Evolutionary conservation across 2,797 vertebrate genomes (phyloP), one percentile per base, ranked within the genome.

Genomic region (Enteromius afrohamiltoni): DNA sequence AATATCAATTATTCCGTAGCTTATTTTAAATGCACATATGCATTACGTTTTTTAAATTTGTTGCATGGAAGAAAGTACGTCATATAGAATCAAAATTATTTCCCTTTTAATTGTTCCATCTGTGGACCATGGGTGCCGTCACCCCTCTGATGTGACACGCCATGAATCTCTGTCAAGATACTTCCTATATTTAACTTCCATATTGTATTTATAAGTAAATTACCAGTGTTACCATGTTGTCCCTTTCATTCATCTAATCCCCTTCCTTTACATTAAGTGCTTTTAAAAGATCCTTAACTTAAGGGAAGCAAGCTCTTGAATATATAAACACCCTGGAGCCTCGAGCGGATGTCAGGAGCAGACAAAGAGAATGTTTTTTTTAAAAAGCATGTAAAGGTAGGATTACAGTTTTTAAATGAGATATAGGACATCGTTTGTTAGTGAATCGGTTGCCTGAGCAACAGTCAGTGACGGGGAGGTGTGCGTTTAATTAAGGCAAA

Each of bases 381-480:
- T 1, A 68, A 37, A 69, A 77, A 67, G 4, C 49, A 62, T 26
- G 60, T 60, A 60, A 58, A 53, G 29, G 23, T 55, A 67, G 77
- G 21, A 55, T 58, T 82, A 49, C 23, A 23, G n/a, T 65, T 74
- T 75, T 53, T 69, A 11, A 74, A 60, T 31, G 45, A 29, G 23
- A 19, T 70, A 51, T 47, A 40, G 42, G n/a, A 68, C 40, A 88
- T 87, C 71, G 37, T 34, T 79, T 87, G 82, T 87, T 82, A 83
- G 85, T 90, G 87, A 92, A 90, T 86, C 74, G 85, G 93, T 95
- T 94, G 89, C 94, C 92, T 88, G 89, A 90, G 93, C 92, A 94
- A 95, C 94, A 89, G 87, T 86, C 84, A 84, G 83, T 83, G 87
- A 86, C 83, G 83, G 71, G 74, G 78, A 87, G 79, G 75, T 69